Percentiles rank a stretch among this genome's conserved stretches.
Evolutionary conservation across 2,797 vertebrate genomes (phyloP).

Genomic region (Danio albolineatus): DNA sequence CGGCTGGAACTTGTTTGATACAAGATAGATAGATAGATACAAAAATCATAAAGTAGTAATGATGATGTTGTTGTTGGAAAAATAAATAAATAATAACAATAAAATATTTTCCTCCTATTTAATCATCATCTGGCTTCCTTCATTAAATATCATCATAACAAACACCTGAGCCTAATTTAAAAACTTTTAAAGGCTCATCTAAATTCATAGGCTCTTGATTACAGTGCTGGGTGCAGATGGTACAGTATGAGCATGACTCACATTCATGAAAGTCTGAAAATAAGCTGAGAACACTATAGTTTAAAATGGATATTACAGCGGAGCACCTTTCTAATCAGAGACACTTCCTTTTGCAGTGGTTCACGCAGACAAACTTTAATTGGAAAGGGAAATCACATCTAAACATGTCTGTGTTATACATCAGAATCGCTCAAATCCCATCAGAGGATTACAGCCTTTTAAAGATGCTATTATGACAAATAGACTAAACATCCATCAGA

Average conservation of each 20-base stretch:
- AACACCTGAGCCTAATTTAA: constrained; percentile 37
- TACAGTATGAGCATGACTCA: constrained; percentile 29
- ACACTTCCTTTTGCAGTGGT: neutral
- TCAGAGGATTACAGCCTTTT: neutral
- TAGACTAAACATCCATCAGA: neutral
- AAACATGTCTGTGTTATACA: neutral
- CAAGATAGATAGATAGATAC: no score
- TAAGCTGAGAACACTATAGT: constrained; percentile 5
- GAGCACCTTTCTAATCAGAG: constrained; percentile 13
- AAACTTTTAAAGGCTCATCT: constrained; percentile 28
- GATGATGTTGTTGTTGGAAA: constrained; percentile 8
- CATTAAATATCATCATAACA: constrained; percentile 13
- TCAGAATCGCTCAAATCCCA: neutral
- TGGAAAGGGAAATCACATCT: neutral
- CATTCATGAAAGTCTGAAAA: constrained; percentile 25
- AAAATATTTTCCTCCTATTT: constrained; percentile 67
- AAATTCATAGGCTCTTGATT: constrained; percentile 41
- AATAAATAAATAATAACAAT: constrained; percentile 65
- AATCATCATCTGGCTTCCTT: constrained; percentile 53
- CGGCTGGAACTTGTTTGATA: no score
- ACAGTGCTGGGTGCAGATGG: constrained; percentile 30
- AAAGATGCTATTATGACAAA: neutral
- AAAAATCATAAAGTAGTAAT: no score
- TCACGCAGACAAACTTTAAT: neutral
- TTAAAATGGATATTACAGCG: constrained; percentile 29